Percentiles rank a stretch among this genome's conserved stretches.
Evolutionary conservation across 2,888 invertebrate species (phyloP).

Genomic region (Myathropa florea): DNA sequence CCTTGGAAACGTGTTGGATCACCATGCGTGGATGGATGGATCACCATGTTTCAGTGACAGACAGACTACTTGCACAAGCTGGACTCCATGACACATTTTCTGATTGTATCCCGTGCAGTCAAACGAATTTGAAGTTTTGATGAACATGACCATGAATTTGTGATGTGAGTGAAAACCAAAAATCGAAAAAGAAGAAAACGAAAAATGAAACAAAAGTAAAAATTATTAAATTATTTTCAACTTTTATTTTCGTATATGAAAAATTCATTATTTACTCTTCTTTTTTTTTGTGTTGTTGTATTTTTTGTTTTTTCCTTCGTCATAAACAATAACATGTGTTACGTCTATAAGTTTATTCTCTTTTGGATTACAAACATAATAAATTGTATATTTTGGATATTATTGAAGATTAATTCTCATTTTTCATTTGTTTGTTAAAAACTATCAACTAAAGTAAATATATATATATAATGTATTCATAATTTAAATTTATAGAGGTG

Average conservation of each 20-base stretch:
- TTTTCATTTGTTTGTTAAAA: slow-evolving; percentile 6
- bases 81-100: too few species aligned
- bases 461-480: slow-evolving; percentile 26
- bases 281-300: slow-evolving; percentile 15
- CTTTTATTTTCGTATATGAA: slow-evolving; percentile 59
- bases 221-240: slow-evolving; percentile 60
- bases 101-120: too few species aligned
- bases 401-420: slow-evolving; percentile 43
- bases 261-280: slow-evolving; percentile 13
- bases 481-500: slow-evolving; percentile 40
- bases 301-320: slow-evolving; percentile 9
- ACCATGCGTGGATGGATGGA: too few species aligned
- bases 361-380: slow-evolving; percentile 59
- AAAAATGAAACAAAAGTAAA: slow-evolving; percentile 53
- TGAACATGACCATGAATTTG: not conserved
- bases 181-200: slow-evolving; percentile 2
- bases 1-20: too few species aligned
- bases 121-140: too few species aligned
- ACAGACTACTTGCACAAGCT: too few species aligned
- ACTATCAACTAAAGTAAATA: slow-evolving; percentile 14
- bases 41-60: too few species aligned
- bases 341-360: slow-evolving; percentile 12
- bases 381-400: slow-evolving; percentile 37
- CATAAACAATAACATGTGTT: slow-evolving; percentile 55
- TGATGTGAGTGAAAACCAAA: not conserved